Evolutionary conservation across 2,888 invertebrate genomes (phyloP).

Genomic region (Tinea semifulvella): DNA sequence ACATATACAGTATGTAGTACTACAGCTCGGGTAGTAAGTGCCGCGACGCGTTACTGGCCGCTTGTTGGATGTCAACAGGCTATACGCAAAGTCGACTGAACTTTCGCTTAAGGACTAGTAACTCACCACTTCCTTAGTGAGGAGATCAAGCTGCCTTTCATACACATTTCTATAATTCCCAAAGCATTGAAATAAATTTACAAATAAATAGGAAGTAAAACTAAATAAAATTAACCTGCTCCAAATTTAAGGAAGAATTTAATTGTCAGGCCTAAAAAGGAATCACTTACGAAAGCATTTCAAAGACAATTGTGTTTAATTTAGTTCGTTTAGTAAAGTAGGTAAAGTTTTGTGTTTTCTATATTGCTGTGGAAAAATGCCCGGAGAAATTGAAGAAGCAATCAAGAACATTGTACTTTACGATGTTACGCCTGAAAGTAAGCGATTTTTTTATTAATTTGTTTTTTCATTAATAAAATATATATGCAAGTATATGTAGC

Average conservation of each 20-base stretch:
- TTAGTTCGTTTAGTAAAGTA: background rate
- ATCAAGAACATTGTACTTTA: constrained; percentile 38
- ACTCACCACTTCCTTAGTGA: background rate
- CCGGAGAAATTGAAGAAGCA: constrained; percentile 39
- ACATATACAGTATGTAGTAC: no score
- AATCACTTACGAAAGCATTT: constrained; percentile 8
- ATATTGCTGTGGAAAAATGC: constrained; percentile 33
- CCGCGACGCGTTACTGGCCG: background rate
- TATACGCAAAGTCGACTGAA: no score
- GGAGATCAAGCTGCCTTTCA: no score
- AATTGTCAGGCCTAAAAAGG: no score
- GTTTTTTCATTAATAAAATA: no score
- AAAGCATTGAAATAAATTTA: no score
- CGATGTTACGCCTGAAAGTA: constrained; percentile 54
- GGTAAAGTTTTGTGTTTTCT: background rate
- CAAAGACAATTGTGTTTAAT: background rate
- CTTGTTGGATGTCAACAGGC: background rate
- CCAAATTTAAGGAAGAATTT: no score
- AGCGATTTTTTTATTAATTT: constrained; percentile 26
- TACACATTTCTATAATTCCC: no score
- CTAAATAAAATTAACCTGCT: no score
- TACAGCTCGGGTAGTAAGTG: background rate
- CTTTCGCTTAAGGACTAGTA: background rate
- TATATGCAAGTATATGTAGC: no score
- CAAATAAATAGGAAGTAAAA: no score